Evolutionary conservation across 2,113 vertebrate species (phyloP), one percentile per base, ranked within the genome.

Genomic region (Vulpes lagopus): DNA sequence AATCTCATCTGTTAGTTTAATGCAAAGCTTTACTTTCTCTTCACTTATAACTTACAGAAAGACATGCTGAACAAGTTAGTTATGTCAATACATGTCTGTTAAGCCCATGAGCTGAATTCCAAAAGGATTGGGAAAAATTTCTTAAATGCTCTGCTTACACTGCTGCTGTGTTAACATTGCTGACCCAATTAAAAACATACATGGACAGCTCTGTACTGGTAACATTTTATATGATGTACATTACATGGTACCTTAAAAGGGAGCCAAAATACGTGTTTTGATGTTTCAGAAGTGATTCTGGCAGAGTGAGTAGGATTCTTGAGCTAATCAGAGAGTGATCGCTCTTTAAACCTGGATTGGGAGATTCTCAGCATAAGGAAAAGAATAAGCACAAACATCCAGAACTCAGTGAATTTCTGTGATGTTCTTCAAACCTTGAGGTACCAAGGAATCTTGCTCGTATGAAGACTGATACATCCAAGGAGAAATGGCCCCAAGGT

Each of bases 51-150:
- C 97, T 96, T 97, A 97, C 83, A 97, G 95, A 98, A 97, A 97
- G 94, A 98, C 98, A 98, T 97, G 98, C 62, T 98, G 97, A 98
- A 98, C 90, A 98, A 98, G 94, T 98, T 98, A 98, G 96, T 96
- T 97, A 97, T 98, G 97, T 98, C 96, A 97, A 86, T 98, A 98
- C 93, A 97, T 91, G 98, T 96, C 98, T 96, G 96, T 91, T 97
- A 97, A 98, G 91, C 90, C 97, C 95, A 92, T 94, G 88, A 98
- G 94, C 92, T 94, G 98, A 98, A 98, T 98, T 98, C 98, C 98
- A 96, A 98, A 97, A 98, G 92, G 96, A 95, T 43, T 96, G 93
- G 97, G 98, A 95, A 96, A 95, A 17, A 0, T 98, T 94, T 98
- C 96, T 91, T 7, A 64, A 80, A 97, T 87, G 95, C 92, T 97